A percentile compares a stretch with the other conserved stretches of the same genome.
phyloP scores from a whole-genome alignment of 2,113 vertebrate species.

The Siniperca chuatsi region DNA sequence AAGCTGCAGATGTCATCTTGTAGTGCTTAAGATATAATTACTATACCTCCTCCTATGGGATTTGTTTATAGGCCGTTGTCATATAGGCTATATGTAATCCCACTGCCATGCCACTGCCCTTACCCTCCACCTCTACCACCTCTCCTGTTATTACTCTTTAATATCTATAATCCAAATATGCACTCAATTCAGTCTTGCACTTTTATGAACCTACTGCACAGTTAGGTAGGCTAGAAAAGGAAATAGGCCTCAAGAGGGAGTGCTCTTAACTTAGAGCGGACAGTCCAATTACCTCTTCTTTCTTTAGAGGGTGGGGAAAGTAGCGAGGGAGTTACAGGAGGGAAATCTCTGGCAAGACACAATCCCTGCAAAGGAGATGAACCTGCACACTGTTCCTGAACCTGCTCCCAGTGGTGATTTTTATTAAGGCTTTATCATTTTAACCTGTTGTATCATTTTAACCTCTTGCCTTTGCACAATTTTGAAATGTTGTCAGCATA shows the following conservation, averaged over 20 bases:
- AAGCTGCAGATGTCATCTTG: slow-evolving; percentile 14
- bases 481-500: slow-evolving; percentile 20
- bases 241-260: slow-evolving; percentile 64
- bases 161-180: slow-evolving; percentile 73
- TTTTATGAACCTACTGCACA: slow-evolving; percentile 55
- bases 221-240: slow-evolving; percentile 53
- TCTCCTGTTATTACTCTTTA: slow-evolving; percentile 66
- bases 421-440: slow-evolving; percentile 46
- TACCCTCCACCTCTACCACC: slow-evolving; percentile 38
- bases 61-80: slow-evolving; percentile 53
- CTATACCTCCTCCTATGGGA: background rate
- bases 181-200: slow-evolving; percentile 59
- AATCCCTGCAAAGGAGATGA: slow-evolving; percentile 45
- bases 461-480: slow-evolving; percentile 23
- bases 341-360: slow-evolving; percentile 50
- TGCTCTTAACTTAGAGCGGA: slow-evolving; percentile 60
- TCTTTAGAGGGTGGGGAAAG: slow-evolving; percentile 54
- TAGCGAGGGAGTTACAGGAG: slow-evolving; percentile 53
- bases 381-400: slow-evolving; percentile 26
- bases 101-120: slow-evolving; percentile 25
- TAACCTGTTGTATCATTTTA: slow-evolving; percentile 43
- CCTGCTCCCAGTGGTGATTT: slow-evolving; percentile 40
- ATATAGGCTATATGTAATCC: slow-evolving; percentile 47
- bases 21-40: slow-evolving; percentile 45
- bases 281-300: slow-evolving; percentile 75